Base-by-base conservation (phyloP, 2,888 invertebrate genomes). In the Hydropsyche betteni region DNA sequence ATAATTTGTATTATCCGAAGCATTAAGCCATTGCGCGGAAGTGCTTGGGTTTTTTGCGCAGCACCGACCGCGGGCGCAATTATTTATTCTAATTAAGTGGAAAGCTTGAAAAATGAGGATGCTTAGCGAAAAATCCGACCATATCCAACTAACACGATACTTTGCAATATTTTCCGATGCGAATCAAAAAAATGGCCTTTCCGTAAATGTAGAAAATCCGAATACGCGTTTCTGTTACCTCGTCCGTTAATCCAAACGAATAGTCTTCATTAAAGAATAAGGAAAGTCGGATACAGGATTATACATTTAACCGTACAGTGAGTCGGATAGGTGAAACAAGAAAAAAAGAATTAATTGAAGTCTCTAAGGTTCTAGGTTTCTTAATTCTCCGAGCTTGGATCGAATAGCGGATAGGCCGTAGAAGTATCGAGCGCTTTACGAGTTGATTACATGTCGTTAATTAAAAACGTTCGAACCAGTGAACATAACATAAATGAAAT, bases 341-440 rank as follows among this genome's bases (percentile, higher is more conserved):
- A 69, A 70, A 70, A 70, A 70, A 70, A 70, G 12, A 70, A 70
- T 70, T 70, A 70, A 70, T 70, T 36, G 64, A 64, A 64, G 33
- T 36, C 64, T 64, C 64, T 34, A 12, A 12, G n/a, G 64, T 7
- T 8, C 61, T n/a, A n/a, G 58, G 58, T 24, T 58, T 16, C 64
- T 64, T 64, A 64, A 64, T 64, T 64, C 64, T 12, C 12, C 24
- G 4, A 64, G 34, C 34, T 64, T n/a, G 34, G 12, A 64, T 64
- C 34, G 64, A 64, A 34, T 64, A 64, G 34, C 34, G 64, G n/a
- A 64, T 44, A 64, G 64, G 64, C 36, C 5, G 55, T 51, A 55
- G 12, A 55, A 55, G 16, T n/a, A 6, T 6, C 6, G 6, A n/a
- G 12, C 55, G 55, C 55, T 14, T 55, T 6, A 6, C 6, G 16